A percentile compares a stretch with the other conserved stretches of the same genome.
Evolutionary conservation across 2,113 vertebrate genomes (phyloP).

Genomic region (Menura novaehollandiae): DNA sequence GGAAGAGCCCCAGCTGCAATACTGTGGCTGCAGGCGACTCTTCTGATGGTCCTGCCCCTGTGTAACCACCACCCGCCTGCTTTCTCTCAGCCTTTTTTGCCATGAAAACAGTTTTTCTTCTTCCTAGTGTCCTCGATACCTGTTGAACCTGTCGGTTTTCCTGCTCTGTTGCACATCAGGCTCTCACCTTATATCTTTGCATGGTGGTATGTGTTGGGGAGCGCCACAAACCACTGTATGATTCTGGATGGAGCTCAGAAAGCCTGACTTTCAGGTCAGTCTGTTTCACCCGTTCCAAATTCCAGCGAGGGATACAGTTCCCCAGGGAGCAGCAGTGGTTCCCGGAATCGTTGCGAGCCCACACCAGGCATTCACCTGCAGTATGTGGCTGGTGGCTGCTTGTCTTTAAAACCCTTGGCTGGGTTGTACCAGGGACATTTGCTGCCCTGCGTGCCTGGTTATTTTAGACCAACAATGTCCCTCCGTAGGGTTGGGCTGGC

Average conservation of each 20-base stretch:
- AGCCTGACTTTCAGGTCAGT: rapidly evolving
- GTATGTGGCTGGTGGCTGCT: background rate
- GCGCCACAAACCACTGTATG: rapidly evolving
- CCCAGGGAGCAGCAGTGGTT: rapidly evolving
- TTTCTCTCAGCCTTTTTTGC: background rate
- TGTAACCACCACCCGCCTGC: rapidly evolving
- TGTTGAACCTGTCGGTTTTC: background rate
- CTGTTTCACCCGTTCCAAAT: rapidly evolving
- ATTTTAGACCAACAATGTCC: background rate
- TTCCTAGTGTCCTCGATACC: rapidly evolving
- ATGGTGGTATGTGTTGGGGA: background rate
- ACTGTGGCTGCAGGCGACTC: background rate
- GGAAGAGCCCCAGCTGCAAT: background rate
- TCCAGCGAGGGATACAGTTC: rapidly evolving
- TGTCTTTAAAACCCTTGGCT: rapidly evolving
- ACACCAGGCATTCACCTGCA: rapidly evolving
- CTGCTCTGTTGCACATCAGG: background rate
- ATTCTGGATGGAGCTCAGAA: background rate
- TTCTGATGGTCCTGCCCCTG: rapidly evolving
- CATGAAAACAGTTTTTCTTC: background rate
- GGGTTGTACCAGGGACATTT: background rate
- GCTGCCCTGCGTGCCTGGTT: background rate
- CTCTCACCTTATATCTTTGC: rapidly evolving
- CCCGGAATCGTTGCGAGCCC: rapidly evolving
- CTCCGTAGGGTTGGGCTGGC: background rate